Evolutionary conservation across 1,140 invertebrate species (phyloP).

Genomic region (Helicoverpa zea): DNA sequence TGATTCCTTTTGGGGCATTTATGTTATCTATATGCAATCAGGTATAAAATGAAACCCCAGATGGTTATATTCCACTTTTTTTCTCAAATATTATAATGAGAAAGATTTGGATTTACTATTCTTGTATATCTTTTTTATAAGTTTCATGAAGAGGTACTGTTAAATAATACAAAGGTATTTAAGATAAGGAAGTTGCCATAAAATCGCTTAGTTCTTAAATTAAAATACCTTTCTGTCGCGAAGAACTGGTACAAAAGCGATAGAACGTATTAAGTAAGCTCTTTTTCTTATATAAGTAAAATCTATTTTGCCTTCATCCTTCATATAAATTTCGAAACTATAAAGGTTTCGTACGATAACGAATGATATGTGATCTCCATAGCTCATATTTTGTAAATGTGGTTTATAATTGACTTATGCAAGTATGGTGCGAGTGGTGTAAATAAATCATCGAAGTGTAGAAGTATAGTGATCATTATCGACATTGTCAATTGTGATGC

Average conservation of each 20-base stretch:
- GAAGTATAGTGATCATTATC: conserved; percentile 48
- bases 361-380: conserved; percentile 42
- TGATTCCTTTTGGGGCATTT: background rate
- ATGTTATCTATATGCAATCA: background rate
- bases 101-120: conserved; percentile 11
- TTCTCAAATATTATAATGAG: background rate
- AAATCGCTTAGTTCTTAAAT: conserved; percentile 36
- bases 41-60: conserved; percentile 7
- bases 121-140: conserved; percentile 24
- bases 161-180: conserved; percentile 32
- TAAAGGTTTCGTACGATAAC: conserved; percentile 12
- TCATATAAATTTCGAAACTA: conserved; percentile 33
- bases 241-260: conserved; percentile 40
- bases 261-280: conserved; percentile 38
- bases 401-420: conserved; percentile 29
- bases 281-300: conserved; percentile 28
- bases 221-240: conserved; percentile 35
- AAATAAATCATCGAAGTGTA: conserved; percentile 39
- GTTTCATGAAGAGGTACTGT: conserved; percentile 28
- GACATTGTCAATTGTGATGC: conserved; percentile 56
- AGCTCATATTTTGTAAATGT: conserved; percentile 40
- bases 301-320: conserved; percentile 19
- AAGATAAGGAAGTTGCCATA: conserved; percentile 31
- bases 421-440: conserved; percentile 24
- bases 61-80: background rate